These are phyloP conservation scores for Argyrosomus regius DNA, from an alignment of 2,797 vertebrate species.

Conservation along the genomic window DNA sequence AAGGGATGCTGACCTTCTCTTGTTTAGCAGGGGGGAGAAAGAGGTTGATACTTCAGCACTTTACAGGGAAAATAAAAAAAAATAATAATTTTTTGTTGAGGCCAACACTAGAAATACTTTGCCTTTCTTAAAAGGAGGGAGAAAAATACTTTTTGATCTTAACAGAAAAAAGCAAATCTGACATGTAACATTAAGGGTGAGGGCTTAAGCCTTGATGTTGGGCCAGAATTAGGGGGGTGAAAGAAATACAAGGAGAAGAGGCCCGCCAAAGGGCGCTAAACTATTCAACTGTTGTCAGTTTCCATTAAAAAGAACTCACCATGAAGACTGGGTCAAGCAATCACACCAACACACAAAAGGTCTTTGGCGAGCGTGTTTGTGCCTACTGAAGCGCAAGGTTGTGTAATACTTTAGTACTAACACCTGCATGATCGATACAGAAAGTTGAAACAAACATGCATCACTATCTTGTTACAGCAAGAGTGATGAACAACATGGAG, in stretches of 20 bases:
- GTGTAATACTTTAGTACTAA: constrained; percentile 7
- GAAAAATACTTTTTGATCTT: constrained; percentile 54
- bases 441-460: constrained; percentile 25
- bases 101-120: constrained; percentile 40
- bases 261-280: constrained; percentile 65
- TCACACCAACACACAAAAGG: constrained; percentile 52
- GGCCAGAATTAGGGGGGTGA: constrained; percentile 65
- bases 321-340: constrained; percentile 73
- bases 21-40: constrained; percentile 20
- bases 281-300: constrained; percentile 80
- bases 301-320: constrained; percentile 74
- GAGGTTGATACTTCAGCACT: constrained; percentile 39
- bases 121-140: constrained; percentile 5
- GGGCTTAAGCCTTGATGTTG: constrained; percentile 66
- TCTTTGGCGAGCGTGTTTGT: constrained; percentile 32
- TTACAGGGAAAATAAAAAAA: too few species aligned
- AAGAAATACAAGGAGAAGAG: constrained; percentile 60
- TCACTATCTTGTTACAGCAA: constrained; percentile 5
- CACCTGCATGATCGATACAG: neutral
- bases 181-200: constrained; percentile 63
- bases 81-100: neutral
- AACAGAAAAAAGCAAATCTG: constrained; percentile 67
- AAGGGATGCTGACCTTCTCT: constrained; percentile 47
- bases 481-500: constrained; percentile 17
- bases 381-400: constrained; percentile 9